phyloP scores from a whole-genome alignment of 2,113 vertebrate genomes.

The Alethe castanea region DNA sequence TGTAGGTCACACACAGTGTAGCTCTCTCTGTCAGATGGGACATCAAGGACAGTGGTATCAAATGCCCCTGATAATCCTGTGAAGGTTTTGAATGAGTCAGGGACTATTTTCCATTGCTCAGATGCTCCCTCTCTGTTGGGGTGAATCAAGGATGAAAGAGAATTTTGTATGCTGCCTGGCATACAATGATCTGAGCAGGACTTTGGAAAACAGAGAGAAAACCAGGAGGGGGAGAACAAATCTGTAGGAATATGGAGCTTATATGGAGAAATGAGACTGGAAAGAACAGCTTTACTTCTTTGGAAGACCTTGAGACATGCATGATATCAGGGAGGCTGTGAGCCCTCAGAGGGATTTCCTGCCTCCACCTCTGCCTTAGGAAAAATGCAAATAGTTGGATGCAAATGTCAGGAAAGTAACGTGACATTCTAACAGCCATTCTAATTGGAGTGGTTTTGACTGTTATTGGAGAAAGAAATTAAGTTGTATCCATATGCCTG shows the following conservation, averaged over 20 bases:
- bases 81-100: background rate
- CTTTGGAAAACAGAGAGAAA: background rate
- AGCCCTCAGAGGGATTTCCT: background rate
- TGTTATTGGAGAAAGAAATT: background rate
- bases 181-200: background rate
- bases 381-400: background rate
- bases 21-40: background rate
- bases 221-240: background rate
- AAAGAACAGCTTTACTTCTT: background rate
- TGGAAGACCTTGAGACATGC: background rate
- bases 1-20: fast-evolving
- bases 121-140: background rate
- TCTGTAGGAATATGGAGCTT: background rate
- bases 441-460: background rate
- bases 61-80: background rate
- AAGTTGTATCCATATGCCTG: background rate
- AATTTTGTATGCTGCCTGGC: background rate
- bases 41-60: background rate
- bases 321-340: background rate
- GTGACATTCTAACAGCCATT: background rate
- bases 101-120: background rate
- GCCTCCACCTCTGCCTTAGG: background rate
- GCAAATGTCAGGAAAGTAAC: background rate
- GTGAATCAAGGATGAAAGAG: background rate
- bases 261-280: background rate